Percentiles rank a stretch among this genome's conserved stretches.
Conservation (phyloP, 1,140 invertebrate genomes). For the Drosophila oshimai region DNA sequence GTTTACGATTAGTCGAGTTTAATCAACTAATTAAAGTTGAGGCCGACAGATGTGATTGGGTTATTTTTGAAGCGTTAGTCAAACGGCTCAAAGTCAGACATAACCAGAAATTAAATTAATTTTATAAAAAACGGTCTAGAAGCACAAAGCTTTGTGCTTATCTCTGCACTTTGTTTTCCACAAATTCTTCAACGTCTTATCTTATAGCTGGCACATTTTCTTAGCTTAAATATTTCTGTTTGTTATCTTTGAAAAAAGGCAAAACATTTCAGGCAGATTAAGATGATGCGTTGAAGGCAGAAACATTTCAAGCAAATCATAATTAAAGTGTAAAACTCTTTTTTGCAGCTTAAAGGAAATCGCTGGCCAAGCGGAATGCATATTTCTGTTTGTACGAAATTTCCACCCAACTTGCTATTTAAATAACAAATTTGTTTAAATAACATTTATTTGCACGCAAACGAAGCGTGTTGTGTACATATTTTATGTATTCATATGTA, state of each 20-base stretch:
- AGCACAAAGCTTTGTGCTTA: constrained; percentile 1
- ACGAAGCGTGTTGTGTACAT: not conserved
- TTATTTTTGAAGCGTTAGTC: not conserved
- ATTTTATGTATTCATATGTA: no score
- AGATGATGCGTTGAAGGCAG: constrained; percentile 4
- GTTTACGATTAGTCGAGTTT: constrained; percentile 18
- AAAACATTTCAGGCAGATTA: constrained; percentile 15
- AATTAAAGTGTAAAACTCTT: constrained; percentile 17
- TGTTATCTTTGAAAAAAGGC: constrained; percentile 5
- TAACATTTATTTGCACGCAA: not conserved
- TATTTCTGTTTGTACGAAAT: not conserved
- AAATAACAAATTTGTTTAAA: constrained; percentile 2
- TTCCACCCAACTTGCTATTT: constrained; percentile 9
- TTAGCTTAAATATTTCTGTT: constrained; percentile 21
- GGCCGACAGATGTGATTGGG: not conserved
- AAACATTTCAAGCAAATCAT: constrained; percentile 29
- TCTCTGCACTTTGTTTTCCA: not conserved
- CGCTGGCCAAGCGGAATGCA: not conserved
- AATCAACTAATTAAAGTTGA: constrained; percentile 32
- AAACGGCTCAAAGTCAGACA: not conserved
- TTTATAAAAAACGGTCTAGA: no score
- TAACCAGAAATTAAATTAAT: not conserved
- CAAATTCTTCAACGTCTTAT: constrained; percentile 21
- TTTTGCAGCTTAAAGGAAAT: constrained; percentile 9
- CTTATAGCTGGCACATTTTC: constrained; percentile 11